phyloP scores from a whole-genome alignment of 2,888 invertebrate species.

The Lathronympha strigana region DNA sequence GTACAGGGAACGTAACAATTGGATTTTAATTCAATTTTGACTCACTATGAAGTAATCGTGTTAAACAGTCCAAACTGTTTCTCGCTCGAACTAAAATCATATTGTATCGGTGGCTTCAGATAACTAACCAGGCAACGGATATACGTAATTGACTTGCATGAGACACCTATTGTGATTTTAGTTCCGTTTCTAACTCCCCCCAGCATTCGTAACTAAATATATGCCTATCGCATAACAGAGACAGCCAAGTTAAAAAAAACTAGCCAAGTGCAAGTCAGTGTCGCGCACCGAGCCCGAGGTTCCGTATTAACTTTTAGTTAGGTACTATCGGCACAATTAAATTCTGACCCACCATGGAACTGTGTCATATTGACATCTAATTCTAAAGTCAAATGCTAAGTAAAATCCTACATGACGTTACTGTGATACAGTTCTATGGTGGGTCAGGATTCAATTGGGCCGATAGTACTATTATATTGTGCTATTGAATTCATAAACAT shows the following conservation, averaged over 20 bases:
- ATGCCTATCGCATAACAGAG: not conserved
- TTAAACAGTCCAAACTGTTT: conserved; percentile 72
- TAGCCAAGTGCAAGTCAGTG: no score
- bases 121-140: conserved; percentile 77
- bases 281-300: no score
- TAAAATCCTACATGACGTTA: no score
- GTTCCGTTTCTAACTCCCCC: conserved; percentile 44
- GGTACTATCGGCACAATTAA: no score
- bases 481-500: no score
- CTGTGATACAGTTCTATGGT: no score
- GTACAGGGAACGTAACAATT: conserved; percentile 50
- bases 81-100: conserved; percentile 69
- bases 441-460: no score
- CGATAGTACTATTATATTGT: no score
- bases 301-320: no score
- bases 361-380: no score
- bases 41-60: conserved; percentile 62
- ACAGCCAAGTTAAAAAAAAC: not conserved
- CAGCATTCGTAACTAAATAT: not conserved
- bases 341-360: no score
- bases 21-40: conserved; percentile 68
- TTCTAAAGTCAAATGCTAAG: no score
- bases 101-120: conserved; percentile 72
- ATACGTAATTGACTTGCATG: conserved; percentile 81
- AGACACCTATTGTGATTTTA: conserved; percentile 77